These are phyloP conservation scores for Petroica traversi DNA, from an alignment of 2,113 vertebrate species.

Conservation along the genomic window DNA sequence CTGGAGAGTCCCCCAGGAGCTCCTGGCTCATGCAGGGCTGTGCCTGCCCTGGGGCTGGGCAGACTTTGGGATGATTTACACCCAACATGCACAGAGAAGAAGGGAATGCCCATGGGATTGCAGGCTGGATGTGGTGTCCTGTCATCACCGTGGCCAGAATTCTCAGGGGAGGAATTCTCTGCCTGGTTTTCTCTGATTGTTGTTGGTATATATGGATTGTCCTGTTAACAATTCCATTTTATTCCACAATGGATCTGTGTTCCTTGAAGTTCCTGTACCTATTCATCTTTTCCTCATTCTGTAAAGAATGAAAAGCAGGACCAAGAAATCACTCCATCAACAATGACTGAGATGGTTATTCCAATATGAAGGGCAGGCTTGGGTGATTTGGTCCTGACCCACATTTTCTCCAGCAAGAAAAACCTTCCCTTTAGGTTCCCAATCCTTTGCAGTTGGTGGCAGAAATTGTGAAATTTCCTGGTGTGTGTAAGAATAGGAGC, in stretches of 20 bases:
- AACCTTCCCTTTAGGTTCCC: background rate
- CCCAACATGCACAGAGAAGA: rapidly evolving
- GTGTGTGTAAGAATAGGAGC: background rate
- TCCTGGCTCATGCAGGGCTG: background rate
- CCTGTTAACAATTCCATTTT: background rate
- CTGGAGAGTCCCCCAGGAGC: background rate
- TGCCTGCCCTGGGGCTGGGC: background rate
- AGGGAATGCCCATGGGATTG: background rate
- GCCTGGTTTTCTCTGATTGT: background rate
- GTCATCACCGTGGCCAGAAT: background rate
- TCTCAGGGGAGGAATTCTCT: background rate
- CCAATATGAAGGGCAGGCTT: background rate
- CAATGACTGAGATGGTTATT: background rate
- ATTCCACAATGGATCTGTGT: background rate
- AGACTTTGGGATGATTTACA: background rate
- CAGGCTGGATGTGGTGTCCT: background rate
- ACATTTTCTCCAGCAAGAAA: background rate
- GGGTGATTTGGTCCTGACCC: background rate
- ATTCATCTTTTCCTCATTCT: background rate
- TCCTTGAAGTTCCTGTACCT: background rate
- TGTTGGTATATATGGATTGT: rapidly evolving
- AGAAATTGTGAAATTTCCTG: background rate
- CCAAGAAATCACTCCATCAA: background rate
- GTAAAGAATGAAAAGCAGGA: background rate
- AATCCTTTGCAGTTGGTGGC: background rate